Percentiles rank a stretch among this genome's conserved stretches.
Conservation (phyloP, 2,888 invertebrate species). For the Blastobasis lacticolella region DNA sequence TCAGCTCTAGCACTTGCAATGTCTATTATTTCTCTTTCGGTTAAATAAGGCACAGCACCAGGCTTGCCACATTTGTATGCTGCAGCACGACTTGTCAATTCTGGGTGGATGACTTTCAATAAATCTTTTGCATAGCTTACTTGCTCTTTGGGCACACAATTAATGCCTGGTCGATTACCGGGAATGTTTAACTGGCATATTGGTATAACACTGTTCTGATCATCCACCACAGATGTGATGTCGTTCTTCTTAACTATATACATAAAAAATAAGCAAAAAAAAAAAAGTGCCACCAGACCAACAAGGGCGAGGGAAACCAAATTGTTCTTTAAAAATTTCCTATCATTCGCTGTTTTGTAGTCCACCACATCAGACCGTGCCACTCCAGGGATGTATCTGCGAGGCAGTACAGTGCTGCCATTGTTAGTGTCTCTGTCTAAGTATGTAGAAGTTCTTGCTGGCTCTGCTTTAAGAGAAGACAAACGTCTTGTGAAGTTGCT, state of each 20-base stretch:
- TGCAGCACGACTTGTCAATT: constrained; percentile 75
- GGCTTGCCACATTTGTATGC: constrained; percentile 71
- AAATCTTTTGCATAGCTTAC: constrained; percentile 77
- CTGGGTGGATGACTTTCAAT: constrained; percentile 77
- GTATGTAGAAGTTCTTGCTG: constrained; percentile 35
- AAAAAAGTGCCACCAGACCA: constrained; percentile 76
- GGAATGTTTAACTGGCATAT: constrained; percentile 70
- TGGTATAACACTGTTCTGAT: constrained; percentile 73
- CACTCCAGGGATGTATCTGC: constrained; percentile 52
- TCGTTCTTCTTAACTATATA: constrained; percentile 79
- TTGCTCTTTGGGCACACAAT: constrained; percentile 78
- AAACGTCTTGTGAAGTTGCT: constrained; percentile 81
- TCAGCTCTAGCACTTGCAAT: constrained; percentile 56
- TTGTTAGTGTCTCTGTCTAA: constrained; percentile 56
- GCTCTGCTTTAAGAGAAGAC: constrained; percentile 60
- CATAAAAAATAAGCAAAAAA: constrained; percentile 77
- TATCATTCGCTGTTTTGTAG: constrained; percentile 57
- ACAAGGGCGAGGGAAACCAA: constrained; percentile 78
- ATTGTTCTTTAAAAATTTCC: constrained; percentile 73
- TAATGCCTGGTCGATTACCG: constrained; percentile 71
- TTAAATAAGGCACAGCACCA: constrained; percentile 71
- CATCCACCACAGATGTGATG: constrained; percentile 66
- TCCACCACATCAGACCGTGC: constrained; percentile 51
- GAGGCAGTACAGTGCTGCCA: constrained; percentile 46
- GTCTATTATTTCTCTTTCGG: constrained; percentile 76